Evolutionary conservation across 1,140 invertebrate species (phyloP), one percentile per base, ranked within the genome.

Genomic region (Sipha flava): DNA sequence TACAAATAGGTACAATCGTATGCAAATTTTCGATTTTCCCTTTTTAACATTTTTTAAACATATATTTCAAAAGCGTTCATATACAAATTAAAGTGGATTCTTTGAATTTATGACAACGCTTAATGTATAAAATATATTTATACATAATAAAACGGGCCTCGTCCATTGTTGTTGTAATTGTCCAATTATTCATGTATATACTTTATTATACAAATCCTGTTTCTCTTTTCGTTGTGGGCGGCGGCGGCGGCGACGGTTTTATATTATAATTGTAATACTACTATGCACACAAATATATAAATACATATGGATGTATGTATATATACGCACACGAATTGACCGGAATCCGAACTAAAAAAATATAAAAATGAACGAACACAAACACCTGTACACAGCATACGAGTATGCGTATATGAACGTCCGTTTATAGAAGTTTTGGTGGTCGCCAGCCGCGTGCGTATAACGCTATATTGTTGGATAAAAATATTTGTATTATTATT

Each of bases 171-270:
- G 49, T 54, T 21, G 47, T 75, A 75, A 75, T 75, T 75, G 70
- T 75, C 70, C 70, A 75, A 75, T 75, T 75, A 75, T 75, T 75
- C 70, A 75, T 26, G 23, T 29, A 31, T 54, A 54, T 75, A 54
- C 70, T 75, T 54, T 75, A 75, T 75, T 72, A 34, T 75, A 52
- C 47, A 37, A 75, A 75, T 75, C 70, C 70, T 75, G 70, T 75
- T 75, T 49, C 45, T 72, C 29, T 31, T 49, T 31, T 75, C 45
- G 45, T 75, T 54, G 66, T 70, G 43, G 66, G 66, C 66, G 66
- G 23, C 43, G 21, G 23, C 37, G 37, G 59, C 59, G 34, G 43
- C 47, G n/a, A n/a, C n/a, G n/a, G n/a, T 47, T 47, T 40, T 18
- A 47, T 54, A 75, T 75, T 75, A 23, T 54, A 52, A 70, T 45